phyloP scores from a whole-genome alignment of 2,888 invertebrate genomes.

The Macaria liturata region DNA sequence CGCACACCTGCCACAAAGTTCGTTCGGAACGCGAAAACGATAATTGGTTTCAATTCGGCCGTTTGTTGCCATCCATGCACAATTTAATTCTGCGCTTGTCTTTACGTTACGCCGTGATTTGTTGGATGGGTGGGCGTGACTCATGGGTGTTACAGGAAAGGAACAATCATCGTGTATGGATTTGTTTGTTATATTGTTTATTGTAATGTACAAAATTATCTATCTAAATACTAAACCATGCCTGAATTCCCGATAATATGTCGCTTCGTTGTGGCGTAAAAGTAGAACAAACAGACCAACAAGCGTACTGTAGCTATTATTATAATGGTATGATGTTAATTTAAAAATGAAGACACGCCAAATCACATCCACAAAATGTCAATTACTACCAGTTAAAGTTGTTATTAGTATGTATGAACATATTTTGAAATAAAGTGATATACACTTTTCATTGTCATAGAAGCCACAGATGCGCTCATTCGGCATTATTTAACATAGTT shows the following conservation, averaged over 20 bases:
- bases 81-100: slow-evolving; percentile 70
- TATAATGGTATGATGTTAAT: too few relatives aligned
- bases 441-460: too few relatives aligned
- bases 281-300: too few relatives aligned
- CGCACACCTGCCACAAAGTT: slow-evolving; percentile 75
- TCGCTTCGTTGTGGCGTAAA: too few relatives aligned
- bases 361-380: not conserved
- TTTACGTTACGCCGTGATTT: slow-evolving; percentile 30
- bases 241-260: too few relatives aligned
- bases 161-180: not conserved
- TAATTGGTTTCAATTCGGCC: slow-evolving; percentile 75
- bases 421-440: too few relatives aligned
- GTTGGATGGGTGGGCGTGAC: not conserved
- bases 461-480: too few relatives aligned
- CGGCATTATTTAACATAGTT: too few relatives aligned
- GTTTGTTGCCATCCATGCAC: slow-evolving; percentile 70
- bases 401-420: not conserved
- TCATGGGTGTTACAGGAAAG: not conserved
- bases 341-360: too few relatives aligned
- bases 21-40: slow-evolving; percentile 75
- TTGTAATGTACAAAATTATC: not conserved
- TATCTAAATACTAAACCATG: not conserved
- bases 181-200: not conserved
- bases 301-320: too few relatives aligned
- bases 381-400: too few relatives aligned